Base-by-base conservation (phyloP, 2,888 invertebrate genomes). In the Brenthis ino region DNA sequence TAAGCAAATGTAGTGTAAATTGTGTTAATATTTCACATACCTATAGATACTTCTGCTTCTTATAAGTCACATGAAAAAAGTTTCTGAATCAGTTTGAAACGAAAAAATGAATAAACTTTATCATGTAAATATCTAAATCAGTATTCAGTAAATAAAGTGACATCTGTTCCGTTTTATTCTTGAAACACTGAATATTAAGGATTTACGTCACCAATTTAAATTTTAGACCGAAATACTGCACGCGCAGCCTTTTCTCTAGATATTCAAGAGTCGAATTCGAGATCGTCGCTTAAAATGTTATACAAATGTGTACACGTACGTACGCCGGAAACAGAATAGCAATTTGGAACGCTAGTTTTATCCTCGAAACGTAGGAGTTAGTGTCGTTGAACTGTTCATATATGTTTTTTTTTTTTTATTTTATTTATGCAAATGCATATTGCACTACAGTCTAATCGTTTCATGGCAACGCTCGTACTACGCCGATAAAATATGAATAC, bases 281-380 rank as follows among this genome's bases (percentile, higher is more conserved):
- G 55, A 69, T 64, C 64, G 50, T 68, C 54, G 14, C 13, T n/a
- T 33, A 16, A 20, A 50, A 60, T 71, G 76, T 80, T 82, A 80
- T 78, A 78, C 68, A 77, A 81, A 79, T 80, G 79, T 78, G 77
- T 78, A 72, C 77, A 67, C 55, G 72, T 76, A 70, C 55, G 72
- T 76, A 70, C 73, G 72, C 73, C 80, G 81, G 83, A 80, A 84
- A 78, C 81, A 74, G 77, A 81, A 80, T 78, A 76, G 77, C 76
- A 81, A 81, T 84, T 84, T 77, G 72, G 79, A 79, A 76, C 78
- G 80, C 81, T 81, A 81, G 79, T 77, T 78, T 79, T 77, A 79
- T 80, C 78, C 78, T 71, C 78, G 77, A 80, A 83, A 82, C 80
- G 81, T 85, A 80, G 82, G 82, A 80, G 84, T 72, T 55, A 76